Evolutionary conservation across 2,888 invertebrate species (phyloP).

Genomic region (Drosophila multiciliata): DNA sequence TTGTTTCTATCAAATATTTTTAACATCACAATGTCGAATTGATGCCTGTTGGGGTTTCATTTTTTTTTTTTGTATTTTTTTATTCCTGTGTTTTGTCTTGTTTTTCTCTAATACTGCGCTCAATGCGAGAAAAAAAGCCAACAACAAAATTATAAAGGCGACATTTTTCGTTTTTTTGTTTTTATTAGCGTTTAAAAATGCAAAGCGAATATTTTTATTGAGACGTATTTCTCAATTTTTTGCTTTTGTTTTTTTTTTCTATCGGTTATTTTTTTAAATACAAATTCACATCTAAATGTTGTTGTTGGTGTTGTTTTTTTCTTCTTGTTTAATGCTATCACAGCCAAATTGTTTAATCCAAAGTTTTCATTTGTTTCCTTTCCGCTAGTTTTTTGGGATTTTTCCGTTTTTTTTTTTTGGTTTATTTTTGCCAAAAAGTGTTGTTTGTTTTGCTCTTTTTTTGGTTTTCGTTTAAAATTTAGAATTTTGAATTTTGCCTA

Average conservation of each 20-base stretch:
- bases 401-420: conserved; percentile 40
- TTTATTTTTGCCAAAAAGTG: conserved; percentile 65
- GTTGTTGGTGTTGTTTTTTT: conserved; percentile 20
- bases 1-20: conserved; percentile 57
- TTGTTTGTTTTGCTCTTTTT: conserved; percentile 55
- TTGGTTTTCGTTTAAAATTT: conserved; percentile 72
- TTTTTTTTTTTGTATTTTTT: conserved; percentile 16
- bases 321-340: conserved; percentile 83
- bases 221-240: conserved; percentile 20
- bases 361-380: conserved; percentile 73
- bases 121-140: conserved; percentile 69
- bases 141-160: conserved; percentile 69
- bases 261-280: conserved; percentile 51
- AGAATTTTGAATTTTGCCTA: conserved; percentile 85
- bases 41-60: conserved; percentile 62
- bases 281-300: conserved; percentile 22
- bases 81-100: conserved; percentile 26
- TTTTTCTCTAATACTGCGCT: conserved; percentile 73
- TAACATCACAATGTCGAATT: conserved; percentile 82
- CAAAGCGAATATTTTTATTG: conserved; percentile 55
- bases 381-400: conserved; percentile 29
- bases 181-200: conserved; percentile 41
- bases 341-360: conserved; percentile 85
- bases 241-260: conserved; percentile 22
- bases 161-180: conserved; percentile 39